Conservation (phyloP, 2,888 invertebrate species). For the Pedicia rivosa region DNA sequence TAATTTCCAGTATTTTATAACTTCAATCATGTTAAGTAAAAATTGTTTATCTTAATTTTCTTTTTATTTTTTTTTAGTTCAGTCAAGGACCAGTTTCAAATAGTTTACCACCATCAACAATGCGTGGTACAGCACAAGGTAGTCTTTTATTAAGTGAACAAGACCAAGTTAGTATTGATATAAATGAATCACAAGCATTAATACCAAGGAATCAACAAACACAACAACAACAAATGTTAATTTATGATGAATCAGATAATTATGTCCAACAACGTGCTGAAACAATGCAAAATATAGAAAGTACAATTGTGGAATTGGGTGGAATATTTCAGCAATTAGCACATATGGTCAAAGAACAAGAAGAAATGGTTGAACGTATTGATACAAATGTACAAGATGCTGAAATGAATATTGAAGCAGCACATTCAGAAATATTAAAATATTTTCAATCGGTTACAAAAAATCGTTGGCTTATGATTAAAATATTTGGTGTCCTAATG, state of each 20-base stretch:
- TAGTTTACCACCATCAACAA: slow-evolving; percentile 41
- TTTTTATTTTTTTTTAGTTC: slow-evolving; percentile 14
- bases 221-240: slow-evolving; percentile 44
- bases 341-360: slow-evolving; percentile 71
- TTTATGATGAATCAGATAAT: slow-evolving; percentile 74
- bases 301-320: slow-evolving; percentile 97
- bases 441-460: slow-evolving; percentile 95
- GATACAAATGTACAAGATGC: slow-evolving; percentile 94
- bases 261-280: slow-evolving; percentile 89
- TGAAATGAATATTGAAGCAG: slow-evolving; percentile 92
- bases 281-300: slow-evolving; percentile 98
- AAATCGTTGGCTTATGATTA: slow-evolving; percentile 98
- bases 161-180: slow-evolving; percentile 71
- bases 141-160: slow-evolving; percentile 31
- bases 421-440: slow-evolving; percentile 91
- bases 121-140: slow-evolving; percentile 24
- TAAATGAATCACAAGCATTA: slow-evolving; percentile 39
- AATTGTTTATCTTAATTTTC: too few relatives aligned
- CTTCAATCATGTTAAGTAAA: too few relatives aligned
- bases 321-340: slow-evolving; percentile 93
- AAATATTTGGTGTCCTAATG: slow-evolving; percentile 95
- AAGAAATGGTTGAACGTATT: slow-evolving; percentile 95
- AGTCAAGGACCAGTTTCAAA: slow-evolving; percentile 44
- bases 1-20: too few relatives aligned
- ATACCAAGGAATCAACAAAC: slow-evolving; percentile 18